These are phyloP conservation scores for Melitaea cinxia DNA, from an alignment of 1,140 invertebrate genomes.

Conservation along the genomic window DNA sequence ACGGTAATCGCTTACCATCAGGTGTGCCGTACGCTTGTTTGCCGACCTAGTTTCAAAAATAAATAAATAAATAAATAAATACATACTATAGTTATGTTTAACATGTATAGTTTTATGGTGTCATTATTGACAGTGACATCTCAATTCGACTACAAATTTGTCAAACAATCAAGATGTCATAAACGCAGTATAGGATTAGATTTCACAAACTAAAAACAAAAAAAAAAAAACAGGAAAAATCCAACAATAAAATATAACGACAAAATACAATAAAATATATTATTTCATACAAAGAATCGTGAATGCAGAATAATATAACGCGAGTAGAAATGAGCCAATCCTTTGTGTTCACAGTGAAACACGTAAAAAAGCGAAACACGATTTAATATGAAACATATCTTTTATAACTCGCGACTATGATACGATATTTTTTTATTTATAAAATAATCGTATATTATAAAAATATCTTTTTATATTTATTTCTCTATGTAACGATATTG, in stretches of 20 bases:
- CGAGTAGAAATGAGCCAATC: slow-evolving; percentile 14
- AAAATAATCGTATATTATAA: too few species aligned
- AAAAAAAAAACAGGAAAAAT: not conserved
- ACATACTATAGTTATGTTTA: too few species aligned
- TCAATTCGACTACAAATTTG: too few species aligned
- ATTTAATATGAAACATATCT: slow-evolving; percentile 10
- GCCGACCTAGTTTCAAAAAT: too few species aligned
- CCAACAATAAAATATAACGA: not conserved
- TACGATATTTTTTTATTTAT: not conserved
- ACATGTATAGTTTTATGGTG: too few species aligned
- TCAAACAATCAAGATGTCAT: too few species aligned
- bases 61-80: too few species aligned
- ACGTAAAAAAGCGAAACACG: slow-evolving; percentile 12
- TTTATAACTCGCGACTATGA: not conserved
- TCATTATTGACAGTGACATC: too few species aligned
- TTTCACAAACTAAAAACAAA: not conserved
- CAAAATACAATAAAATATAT: not conserved
- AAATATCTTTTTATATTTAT: too few species aligned
- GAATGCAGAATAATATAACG: slow-evolving; percentile 11
- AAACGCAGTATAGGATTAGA: not conserved
- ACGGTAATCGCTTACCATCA: too few species aligned
- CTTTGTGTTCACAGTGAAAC: slow-evolving; percentile 21
- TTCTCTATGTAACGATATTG: too few species aligned
- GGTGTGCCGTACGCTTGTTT: too few species aligned
- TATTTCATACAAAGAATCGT: slow-evolving; percentile 7